Percentiles rank a stretch among this genome's conserved stretches.
Evolutionary conservation across 2,888 invertebrate species (phyloP).

Genomic region (Keiferia lycopersicella): DNA sequence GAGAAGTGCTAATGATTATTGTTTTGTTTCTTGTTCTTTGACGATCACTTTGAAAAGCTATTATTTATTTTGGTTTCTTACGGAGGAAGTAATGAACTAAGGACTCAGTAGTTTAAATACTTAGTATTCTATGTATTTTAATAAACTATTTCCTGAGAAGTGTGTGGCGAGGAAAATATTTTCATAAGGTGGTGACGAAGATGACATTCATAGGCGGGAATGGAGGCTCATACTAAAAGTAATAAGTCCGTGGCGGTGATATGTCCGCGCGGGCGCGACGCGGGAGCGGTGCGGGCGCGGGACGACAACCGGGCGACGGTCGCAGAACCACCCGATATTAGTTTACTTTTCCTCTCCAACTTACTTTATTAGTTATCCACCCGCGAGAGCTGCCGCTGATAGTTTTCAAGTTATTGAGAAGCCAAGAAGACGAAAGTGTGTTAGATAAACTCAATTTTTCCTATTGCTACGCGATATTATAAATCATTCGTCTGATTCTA

Average conservation of each 20-base stretch:
- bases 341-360: constrained; percentile 81
- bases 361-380: constrained; percentile 79
- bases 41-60: constrained; percentile 21
- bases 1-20: constrained; percentile 73
- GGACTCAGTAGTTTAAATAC: background rate
- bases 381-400: constrained; percentile 67
- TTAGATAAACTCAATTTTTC: constrained; percentile 29
- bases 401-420: constrained; percentile 76
- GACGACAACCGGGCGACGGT: constrained; percentile 45
- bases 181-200: constrained; percentile 43
- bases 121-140: background rate
- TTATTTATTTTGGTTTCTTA: constrained; percentile 11
- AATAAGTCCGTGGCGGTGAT: constrained; percentile 71
- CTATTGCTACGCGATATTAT: constrained; percentile 27
- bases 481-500: constrained; percentile 7
- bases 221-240: constrained; percentile 70
- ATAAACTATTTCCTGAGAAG: background rate
- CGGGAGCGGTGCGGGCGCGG: constrained; percentile 34
- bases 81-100: background rate
- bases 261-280: constrained; percentile 36
- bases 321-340: constrained; percentile 77
- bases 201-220: constrained; percentile 53
- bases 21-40: constrained; percentile 57
- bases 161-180: background rate
- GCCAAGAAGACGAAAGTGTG: constrained; percentile 52